phyloP scores from a whole-genome alignment of 1,140 invertebrate species.

The Aphidius gifuensis region DNA sequence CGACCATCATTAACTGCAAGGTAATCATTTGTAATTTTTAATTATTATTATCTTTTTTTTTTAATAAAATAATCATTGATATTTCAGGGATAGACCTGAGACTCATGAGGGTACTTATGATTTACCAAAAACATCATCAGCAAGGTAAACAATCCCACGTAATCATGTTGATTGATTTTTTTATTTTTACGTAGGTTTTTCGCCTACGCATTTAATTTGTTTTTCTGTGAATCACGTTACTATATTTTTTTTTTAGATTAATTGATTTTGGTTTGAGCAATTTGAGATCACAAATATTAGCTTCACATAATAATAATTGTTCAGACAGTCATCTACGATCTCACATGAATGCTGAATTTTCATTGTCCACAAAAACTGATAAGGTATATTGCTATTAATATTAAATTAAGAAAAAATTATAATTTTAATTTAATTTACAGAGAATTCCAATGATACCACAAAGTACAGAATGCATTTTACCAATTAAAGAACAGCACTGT shows the following conservation, averaged over 20 bases:
- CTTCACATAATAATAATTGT: slow-evolving; percentile 42
- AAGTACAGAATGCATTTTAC: not conserved
- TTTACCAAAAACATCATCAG: not conserved
- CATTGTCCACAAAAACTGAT: slow-evolving; percentile 29
- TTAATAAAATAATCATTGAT: not conserved
- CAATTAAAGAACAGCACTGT: not conserved
- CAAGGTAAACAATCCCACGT: not conserved
- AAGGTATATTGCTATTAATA: slow-evolving; percentile 24
- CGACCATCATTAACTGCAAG: not conserved
- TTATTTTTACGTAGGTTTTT: not conserved
- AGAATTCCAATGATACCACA: not conserved
- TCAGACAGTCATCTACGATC: slow-evolving; percentile 42
- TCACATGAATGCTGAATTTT: slow-evolving; percentile 44
- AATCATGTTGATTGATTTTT: not conserved
- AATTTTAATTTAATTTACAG: not conserved
- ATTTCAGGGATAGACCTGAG: not conserved
- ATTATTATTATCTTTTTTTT: not conserved
- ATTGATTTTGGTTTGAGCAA: slow-evolving; percentile 22
- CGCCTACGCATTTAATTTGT: no score
- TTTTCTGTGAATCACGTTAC: not conserved
- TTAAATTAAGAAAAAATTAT: not conserved
- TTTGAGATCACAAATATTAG: slow-evolving; percentile 36
- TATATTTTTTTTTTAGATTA: slow-evolving; percentile 1
- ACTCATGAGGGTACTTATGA: not conserved
- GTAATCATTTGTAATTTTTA: not conserved